Percentiles rank a stretch among this genome's conserved stretches.
phyloP scores from a whole-genome alignment of 2,888 invertebrate species.

The Blomia tropicalis region DNA sequence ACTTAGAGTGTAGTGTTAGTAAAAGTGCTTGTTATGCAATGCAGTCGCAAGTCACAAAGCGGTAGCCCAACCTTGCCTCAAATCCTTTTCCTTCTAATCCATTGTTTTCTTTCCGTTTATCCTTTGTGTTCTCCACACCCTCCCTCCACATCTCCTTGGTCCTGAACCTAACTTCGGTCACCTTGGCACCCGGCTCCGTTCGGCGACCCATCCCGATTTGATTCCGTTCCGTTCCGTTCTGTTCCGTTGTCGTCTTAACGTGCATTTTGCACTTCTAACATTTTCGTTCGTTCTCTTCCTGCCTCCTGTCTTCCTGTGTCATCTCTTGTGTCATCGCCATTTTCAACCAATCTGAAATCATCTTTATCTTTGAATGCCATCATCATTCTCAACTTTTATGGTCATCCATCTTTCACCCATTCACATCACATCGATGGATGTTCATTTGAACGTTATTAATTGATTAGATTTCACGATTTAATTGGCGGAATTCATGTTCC shows the following conservation, averaged over 20 bases:
- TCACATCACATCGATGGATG: not conserved
- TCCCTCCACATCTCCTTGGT: not conserved
- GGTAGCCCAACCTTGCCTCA: slow-evolving; percentile 8
- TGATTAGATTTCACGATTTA: slow-evolving; percentile 32
- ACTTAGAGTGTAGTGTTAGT: too few relatives aligned
- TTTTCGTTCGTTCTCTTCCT: slow-evolving; percentile 4
- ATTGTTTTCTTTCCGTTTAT: not conserved
- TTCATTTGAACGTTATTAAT: slow-evolving; percentile 7
- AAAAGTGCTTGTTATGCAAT: too few relatives aligned
- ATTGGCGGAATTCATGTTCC: slow-evolving; percentile 34
- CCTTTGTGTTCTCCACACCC: not conserved
- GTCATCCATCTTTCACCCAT: not conserved
- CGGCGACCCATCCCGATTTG: not conserved
- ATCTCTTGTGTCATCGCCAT: not conserved
- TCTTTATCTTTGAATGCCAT: not conserved
- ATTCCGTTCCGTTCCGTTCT: not conserved
- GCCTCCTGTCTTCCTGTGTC: not conserved
- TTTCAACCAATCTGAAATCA: not conserved
- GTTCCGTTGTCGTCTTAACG: not conserved
- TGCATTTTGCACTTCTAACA: not conserved
- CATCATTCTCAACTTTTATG: not conserved
- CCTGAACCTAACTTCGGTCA: not conserved
- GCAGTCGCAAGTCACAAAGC: slow-evolving; percentile 10
- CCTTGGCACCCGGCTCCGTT: not conserved
- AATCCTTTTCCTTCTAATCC: slow-evolving; percentile 2